phyloP scores from a whole-genome alignment of 1,140 invertebrate species.

The Hycleus cichorii region DNA sequence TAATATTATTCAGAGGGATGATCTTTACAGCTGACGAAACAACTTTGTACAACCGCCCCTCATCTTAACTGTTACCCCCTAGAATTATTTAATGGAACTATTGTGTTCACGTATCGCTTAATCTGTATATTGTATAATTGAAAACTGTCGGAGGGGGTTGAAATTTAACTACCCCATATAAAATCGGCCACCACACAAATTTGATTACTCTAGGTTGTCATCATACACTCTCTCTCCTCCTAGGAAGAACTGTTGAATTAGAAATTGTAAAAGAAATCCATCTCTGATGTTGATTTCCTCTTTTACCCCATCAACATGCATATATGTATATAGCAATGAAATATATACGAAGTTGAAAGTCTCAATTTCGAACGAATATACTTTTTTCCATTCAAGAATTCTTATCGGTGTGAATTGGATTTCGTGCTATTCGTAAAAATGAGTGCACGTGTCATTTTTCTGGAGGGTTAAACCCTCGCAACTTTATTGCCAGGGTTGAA shows the following conservation, averaged over 20 bases:
- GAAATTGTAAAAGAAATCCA: neutral
- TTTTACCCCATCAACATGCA: neutral
- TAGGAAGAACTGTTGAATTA: neutral
- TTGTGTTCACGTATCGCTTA: constrained; percentile 16
- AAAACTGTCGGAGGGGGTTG: constrained; percentile 1
- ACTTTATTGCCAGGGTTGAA: constrained; percentile 12
- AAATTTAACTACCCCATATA: constrained; percentile 1
- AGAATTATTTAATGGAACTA: constrained; percentile 16
- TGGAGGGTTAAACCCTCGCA: constrained; percentile 13
- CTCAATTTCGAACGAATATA: constrained; percentile 13
- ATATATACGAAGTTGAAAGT: neutral
- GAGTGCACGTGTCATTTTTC: constrained; percentile 15
- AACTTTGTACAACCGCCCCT: constrained; percentile 10
- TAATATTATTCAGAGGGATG: constrained; percentile 13
- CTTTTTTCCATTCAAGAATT: constrained; percentile 12
- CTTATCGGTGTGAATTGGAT: constrained; percentile 14
- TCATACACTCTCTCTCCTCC: neutral
- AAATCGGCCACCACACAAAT: neutral
- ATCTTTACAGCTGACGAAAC: constrained; percentile 16
- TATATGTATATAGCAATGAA: neutral
- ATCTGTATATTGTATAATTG: constrained; percentile 14
- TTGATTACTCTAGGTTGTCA: constrained; percentile 5
- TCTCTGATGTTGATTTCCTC: neutral
- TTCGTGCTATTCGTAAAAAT: constrained; percentile 13
- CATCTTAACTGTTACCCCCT: neutral